phyloP scores from a whole-genome alignment of 1,140 invertebrate species.

The Rhyzopertha dominica region DNA sequence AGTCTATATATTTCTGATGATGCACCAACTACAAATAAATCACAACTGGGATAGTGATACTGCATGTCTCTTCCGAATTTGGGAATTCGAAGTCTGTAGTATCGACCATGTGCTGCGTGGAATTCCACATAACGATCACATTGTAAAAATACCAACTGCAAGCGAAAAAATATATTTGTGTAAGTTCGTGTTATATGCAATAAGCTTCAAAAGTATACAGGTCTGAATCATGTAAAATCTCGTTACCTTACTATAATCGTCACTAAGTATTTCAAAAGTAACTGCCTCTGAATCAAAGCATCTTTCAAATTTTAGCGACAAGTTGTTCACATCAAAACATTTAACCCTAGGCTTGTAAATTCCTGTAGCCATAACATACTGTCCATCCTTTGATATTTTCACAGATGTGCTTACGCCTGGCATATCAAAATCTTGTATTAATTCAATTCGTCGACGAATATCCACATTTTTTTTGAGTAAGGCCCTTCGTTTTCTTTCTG shows the following conservation, averaged over 20 bases:
- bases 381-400: slow-evolving; percentile 82
- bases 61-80: slow-evolving; percentile 92
- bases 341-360: slow-evolving; percentile 95
- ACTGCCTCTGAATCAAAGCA: slow-evolving; percentile 96
- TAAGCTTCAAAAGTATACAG: slow-evolving; percentile 1
- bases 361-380: slow-evolving; percentile 89
- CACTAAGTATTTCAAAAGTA: slow-evolving; percentile 79
- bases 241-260: slow-evolving; percentile 83
- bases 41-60: slow-evolving; percentile 86
- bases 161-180: slow-evolving; percentile 25
- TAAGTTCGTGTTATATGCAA: too few species aligned
- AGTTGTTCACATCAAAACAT: slow-evolving; percentile 93
- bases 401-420: slow-evolving; percentile 86
- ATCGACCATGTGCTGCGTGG: slow-evolving; percentile 86
- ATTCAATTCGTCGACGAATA: slow-evolving; percentile 82
- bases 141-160: slow-evolving; percentile 72
- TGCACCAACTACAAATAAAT: slow-evolving; percentile 86
- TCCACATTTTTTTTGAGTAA: slow-evolving; percentile 89
- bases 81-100: slow-evolving; percentile 88
- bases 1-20: slow-evolving; percentile 88
- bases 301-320: slow-evolving; percentile 97
- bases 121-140: slow-evolving; percentile 91
- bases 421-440: slow-evolving; percentile 99
- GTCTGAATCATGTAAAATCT: slow-evolving; percentile 1
- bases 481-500: slow-evolving; percentile 79